A percentile compares a stretch with the other conserved stretches of the same genome.
These are phyloP conservation scores for Sminthurinus aureus DNA, from an alignment of 2,888 invertebrate genomes.

Conservation along the genomic window DNA sequence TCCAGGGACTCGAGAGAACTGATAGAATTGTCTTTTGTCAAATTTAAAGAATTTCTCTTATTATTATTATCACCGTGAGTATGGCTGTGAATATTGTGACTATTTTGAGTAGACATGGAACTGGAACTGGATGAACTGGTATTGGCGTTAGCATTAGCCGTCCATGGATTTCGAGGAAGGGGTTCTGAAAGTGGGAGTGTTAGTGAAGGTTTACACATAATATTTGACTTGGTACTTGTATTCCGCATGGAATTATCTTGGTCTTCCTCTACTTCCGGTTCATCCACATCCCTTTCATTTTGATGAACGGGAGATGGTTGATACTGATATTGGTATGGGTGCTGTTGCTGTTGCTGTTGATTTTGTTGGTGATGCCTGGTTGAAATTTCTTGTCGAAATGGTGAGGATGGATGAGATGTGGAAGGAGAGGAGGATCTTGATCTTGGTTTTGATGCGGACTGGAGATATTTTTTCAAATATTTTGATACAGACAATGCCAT, in stretches of 20 bases:
- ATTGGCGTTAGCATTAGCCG: neutral
- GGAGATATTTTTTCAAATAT: neutral
- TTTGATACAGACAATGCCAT: neutral
- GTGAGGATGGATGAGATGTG: neutral
- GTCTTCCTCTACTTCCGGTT: neutral
- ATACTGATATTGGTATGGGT: too few species aligned
- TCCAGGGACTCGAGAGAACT: conserved; percentile 59
- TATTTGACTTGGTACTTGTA: neutral
- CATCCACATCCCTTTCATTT: neutral
- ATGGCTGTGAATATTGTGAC: neutral
- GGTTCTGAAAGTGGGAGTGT: conserved; percentile 27
- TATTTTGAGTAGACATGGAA: conserved; percentile 27
- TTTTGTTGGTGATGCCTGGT: neutral
- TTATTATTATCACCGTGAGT: neutral
- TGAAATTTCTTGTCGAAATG: neutral
- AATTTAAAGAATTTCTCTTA: neutral
- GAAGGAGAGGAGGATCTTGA: too few species aligned
- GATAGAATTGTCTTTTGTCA: conserved; percentile 56
- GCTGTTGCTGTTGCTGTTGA: too few species aligned
- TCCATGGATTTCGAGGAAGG: conserved; percentile 15
- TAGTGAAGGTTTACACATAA: too few species aligned
- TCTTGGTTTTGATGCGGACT: too few species aligned
- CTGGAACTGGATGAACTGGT: neutral
- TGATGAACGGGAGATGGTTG: neutral
- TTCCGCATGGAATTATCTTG: neutral